Base-by-base conservation (phyloP, 2,888 invertebrate genomes). In the Pammene aurita region DNA sequence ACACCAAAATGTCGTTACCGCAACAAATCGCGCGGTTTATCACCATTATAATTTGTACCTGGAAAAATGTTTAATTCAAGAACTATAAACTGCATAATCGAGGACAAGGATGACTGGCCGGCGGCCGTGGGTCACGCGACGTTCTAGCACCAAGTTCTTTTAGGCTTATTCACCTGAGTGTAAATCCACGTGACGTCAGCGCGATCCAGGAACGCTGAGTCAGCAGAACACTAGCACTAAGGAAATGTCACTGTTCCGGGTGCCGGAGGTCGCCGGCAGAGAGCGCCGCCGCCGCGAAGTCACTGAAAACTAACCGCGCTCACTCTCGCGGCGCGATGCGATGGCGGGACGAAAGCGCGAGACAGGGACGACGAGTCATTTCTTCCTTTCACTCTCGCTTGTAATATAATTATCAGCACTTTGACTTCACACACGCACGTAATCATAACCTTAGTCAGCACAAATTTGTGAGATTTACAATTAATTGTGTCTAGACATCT, bases 291-390 rank as follows among this genome's bases (percentile, higher is more conserved):
- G 83, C 78, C 86, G 89, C 92, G 87, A 84, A 88, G 84, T 83
- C 85, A 87, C 89, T 88, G 86, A 89, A 90, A 92, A 92, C 91
- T 89, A 89, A 88, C 80, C 76, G 82, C 81, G 81, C 76, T 82
- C 82, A 82, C 84, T 85, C 86, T 84, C 82, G 84, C 82, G 80
- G 77, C 73, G 79, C 77, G 72, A 68, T 74, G 73, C 78, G 77
- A 78, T 78, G 81, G 78, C 78, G 76, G 76, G 83, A 87, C 82
- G 91, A 91, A 91, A 91, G 90, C 85, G 85, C 73, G 87, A 76
- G 90, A 92, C 87, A 87, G 88, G 87, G 92, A 92, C 89, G 80
- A 82, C 81, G 73, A 81, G 77, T 84, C 85, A 87, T 88, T 89
- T 89, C 86, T 89, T 87, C 86, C 86, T 84, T 84, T 90, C 83